Evolutionary conservation across 2,113 vertebrate species (phyloP).

Genomic region (Passer domesticus): DNA sequence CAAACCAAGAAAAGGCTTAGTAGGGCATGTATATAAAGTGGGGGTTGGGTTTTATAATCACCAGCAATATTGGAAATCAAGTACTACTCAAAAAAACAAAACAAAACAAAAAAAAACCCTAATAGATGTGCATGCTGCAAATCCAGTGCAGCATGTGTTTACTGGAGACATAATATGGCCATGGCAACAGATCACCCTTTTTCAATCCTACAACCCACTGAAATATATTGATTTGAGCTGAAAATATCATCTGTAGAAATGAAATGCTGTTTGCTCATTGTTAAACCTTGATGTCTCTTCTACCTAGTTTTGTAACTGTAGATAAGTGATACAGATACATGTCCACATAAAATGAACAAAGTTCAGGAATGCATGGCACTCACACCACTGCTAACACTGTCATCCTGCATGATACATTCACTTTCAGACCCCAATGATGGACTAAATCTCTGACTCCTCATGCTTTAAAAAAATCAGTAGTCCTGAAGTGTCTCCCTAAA

Average conservation of each 20-base stretch:
- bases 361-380: not conserved
- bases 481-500: not conserved
- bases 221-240: not conserved
- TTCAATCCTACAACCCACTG: not conserved
- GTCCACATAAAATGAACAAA: not conserved
- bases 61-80: not conserved
- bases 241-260: not conserved
- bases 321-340: not conserved
- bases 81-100: not conserved
- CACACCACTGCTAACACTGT: not conserved
- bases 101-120: not conserved
- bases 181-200: not conserved
- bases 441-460: not conserved
- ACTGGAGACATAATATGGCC: not conserved
- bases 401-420: not conserved
- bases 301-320: not conserved
- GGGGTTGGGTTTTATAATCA: not conserved
- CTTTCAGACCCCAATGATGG: not conserved
- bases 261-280: not conserved
- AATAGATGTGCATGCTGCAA: not conserved
- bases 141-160: not conserved
- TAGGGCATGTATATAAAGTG: not conserved
- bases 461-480: not conserved
- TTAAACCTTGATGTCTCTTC: not conserved
- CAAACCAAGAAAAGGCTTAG: not conserved